phyloP scores from a whole-genome alignment of 2,113 vertebrate species.

The Alexandromys fortis region DNA sequence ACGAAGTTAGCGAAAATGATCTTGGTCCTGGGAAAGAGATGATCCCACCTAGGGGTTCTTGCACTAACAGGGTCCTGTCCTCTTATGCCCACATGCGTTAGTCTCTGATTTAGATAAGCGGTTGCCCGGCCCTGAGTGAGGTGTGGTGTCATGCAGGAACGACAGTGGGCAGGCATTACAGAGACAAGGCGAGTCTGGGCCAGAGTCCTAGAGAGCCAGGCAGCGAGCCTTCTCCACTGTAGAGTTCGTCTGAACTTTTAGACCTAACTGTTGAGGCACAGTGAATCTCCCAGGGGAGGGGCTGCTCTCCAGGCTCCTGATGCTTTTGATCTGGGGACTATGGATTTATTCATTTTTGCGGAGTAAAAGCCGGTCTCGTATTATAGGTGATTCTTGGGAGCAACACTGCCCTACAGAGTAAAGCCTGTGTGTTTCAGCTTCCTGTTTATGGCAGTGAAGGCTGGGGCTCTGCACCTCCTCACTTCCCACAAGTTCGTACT shows the following conservation, averaged over 20 bases:
- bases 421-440: not conserved
- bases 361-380: not conserved
- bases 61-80: not conserved
- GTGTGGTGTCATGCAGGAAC: not conserved
- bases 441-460: not conserved
- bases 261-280: not conserved
- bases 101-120: not conserved
- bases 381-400: conserved; percentile 23
- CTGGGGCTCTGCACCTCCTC: not conserved
- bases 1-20: not conserved
- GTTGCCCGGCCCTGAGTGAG: not conserved
- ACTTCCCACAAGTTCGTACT: not conserved
- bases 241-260: not conserved
- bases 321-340: conserved; percentile 43
- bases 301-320: not conserved
- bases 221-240: not conserved
- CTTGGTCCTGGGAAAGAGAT: not conserved
- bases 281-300: not conserved
- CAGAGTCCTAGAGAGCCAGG: not conserved
- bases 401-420: conserved; percentile 8
- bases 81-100: not conserved
- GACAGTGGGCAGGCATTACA: no score
- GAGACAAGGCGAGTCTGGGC: not conserved
- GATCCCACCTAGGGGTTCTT: not conserved
- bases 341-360: conserved; percentile 42